Evolutionary conservation across 2,113 vertebrate genomes (phyloP).

Genomic region (Leptodactylus fuscus): DNA sequence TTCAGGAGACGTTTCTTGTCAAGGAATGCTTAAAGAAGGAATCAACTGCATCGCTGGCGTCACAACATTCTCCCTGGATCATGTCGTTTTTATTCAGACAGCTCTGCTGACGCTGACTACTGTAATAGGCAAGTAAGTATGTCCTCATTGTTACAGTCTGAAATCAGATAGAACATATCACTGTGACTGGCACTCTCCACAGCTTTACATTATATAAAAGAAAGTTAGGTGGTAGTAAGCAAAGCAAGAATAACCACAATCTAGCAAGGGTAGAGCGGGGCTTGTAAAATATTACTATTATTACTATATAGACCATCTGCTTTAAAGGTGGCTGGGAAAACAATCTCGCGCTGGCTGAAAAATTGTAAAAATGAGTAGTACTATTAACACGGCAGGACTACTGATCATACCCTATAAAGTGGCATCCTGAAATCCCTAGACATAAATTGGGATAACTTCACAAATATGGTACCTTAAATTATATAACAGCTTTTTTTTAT

Average conservation of each 20-base stretch:
- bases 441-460: no score
- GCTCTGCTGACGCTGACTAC: background rate
- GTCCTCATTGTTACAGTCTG: background rate
- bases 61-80: constrained; percentile 13
- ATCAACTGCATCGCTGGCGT: constrained; percentile 42
- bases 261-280: no score
- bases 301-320: background rate
- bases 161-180: background rate
- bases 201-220: background rate
- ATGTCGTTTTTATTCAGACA: background rate
- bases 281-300: background rate
- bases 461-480: no score
- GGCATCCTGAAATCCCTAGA: no score
- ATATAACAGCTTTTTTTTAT: no score
- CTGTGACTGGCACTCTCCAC: background rate
- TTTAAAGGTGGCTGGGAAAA: no score
- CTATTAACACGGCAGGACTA: no score
- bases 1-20: constrained; percentile 60
- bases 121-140: background rate
- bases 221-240: background rate
- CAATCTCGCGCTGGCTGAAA: no score
- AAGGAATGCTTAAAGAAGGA: constrained; percentile 54
- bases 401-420: no score
- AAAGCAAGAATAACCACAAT: background rate
- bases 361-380: no score